phyloP scores from a whole-genome alignment of 2,888 invertebrate genomes.

The Nezara viridula region DNA sequence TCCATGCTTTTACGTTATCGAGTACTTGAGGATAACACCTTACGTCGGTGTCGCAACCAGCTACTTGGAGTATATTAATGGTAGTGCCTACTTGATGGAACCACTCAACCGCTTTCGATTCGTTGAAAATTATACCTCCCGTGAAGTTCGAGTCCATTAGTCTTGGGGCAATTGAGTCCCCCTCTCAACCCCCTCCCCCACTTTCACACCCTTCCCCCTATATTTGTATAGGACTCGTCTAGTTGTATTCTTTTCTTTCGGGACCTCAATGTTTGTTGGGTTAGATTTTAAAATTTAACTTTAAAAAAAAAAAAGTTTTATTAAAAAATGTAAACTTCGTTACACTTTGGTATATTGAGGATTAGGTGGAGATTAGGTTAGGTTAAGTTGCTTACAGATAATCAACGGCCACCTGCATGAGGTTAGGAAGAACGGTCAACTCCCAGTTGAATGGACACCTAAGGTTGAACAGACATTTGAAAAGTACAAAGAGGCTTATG shows the following conservation, averaged over 20 bases:
- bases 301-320: no score
- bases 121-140: background rate
- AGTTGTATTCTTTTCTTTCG: background rate
- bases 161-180: background rate
- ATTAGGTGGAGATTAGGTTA: no score
- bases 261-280: background rate
- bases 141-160: conserved; percentile 1
- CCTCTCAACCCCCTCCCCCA: background rate
- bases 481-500: no score
- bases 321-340: no score
- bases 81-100: background rate
- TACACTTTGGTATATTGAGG: no score
- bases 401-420: no score
- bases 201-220: background rate
- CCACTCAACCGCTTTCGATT: conserved; percentile 8
- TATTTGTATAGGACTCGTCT: background rate
- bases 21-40: background rate
- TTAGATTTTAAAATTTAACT: background rate
- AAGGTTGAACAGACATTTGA: no score
- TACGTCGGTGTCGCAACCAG: background rate
- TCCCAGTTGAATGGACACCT: no score
- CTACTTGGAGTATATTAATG: conserved; percentile 8
- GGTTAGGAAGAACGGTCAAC: no score
- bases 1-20: background rate
- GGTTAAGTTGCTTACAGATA: no score